Evolutionary conservation across 2,888 invertebrate species (phyloP), one percentile per base, ranked within the genome.

Genomic region (Thecophora atra): DNA sequence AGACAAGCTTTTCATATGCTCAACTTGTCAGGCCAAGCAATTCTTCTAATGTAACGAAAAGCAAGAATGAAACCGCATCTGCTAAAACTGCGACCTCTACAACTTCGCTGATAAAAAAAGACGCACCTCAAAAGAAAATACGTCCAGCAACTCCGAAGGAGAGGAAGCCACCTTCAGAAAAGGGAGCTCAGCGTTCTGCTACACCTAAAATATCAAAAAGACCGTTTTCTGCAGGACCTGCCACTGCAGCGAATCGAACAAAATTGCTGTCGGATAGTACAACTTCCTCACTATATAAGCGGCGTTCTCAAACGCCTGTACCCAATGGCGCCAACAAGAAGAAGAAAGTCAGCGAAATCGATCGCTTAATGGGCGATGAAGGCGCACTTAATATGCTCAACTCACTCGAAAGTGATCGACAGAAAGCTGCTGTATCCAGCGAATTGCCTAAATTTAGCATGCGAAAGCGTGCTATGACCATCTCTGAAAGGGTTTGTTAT

Each of bases 321-420:
- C 54, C 75, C 13, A 83, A 81, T 76, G 81, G 74, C 64, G 51
- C 73, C 17, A 24, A 42, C 17, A 73, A 81, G 64, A 89, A 89
- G 76, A 89, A 89, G 77, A 88, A 89, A 74, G 85, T 90, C 72
- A 89, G 91, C 24, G 95, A 95, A 87, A 89, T 95, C 69, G 94
- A 94, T 80, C 91, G 89, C 73, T 84, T 95, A 67, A 87, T 95
- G 74, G 93, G 93, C 87, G 95, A 95, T 83, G 95, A 95, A 82
- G 95, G 95, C 1, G 94, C 95, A 3, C 92, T 94, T 2, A 95
- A 95, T 85, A 92, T 95, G 91, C 88, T 95, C 56, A 94, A 93
- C 81, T 92, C 94, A 26, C 89, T 95, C 1, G 93, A 94, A 78
- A 87, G 81, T 8, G 82, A 84, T 26, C 78, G 81, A 62, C 78